Conservation (phyloP, 2,888 invertebrate species). For the Thecocarcelia acutangulata region DNA sequence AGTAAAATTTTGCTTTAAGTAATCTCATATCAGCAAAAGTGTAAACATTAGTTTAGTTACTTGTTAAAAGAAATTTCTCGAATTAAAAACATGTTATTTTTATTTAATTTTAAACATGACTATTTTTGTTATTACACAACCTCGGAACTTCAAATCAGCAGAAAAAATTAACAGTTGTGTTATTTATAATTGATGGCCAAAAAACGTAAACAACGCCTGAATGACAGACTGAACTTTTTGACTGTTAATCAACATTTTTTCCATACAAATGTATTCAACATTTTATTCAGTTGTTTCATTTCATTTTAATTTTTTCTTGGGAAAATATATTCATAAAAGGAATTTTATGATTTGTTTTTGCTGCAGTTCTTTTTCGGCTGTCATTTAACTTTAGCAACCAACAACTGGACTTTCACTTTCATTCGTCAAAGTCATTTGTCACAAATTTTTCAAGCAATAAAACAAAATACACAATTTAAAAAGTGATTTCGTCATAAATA, state of each 20-base stretch:
- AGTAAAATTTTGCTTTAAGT: too few species aligned
- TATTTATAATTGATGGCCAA: slow-evolving; percentile 62
- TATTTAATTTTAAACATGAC: not conserved
- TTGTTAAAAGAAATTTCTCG: too few species aligned
- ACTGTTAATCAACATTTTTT: slow-evolving; percentile 50
- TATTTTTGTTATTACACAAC: slow-evolving; percentile 38
- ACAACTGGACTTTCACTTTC: slow-evolving; percentile 67
- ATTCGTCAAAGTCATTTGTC: slow-evolving; percentile 67
- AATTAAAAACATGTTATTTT: too few species aligned
- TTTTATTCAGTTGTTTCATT: slow-evolving; percentile 38
- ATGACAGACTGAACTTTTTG: slow-evolving; percentile 57
- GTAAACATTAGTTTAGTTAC: too few species aligned
- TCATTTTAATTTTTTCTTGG: slow-evolving; percentile 17
- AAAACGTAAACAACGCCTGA: slow-evolving; percentile 42
- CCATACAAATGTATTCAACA: slow-evolving; percentile 37
- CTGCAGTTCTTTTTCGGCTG: slow-evolving; percentile 21
- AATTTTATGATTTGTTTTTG: slow-evolving; percentile 47
- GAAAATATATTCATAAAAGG: slow-evolving; percentile 64
- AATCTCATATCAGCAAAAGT: too few species aligned
- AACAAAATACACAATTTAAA: slow-evolving; percentile 16
- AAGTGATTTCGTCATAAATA: slow-evolving; percentile 10
- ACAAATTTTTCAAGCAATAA: slow-evolving; percentile 45
- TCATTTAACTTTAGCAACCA: slow-evolving; percentile 43
- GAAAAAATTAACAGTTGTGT: slow-evolving; percentile 19
- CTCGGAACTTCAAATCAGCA: not conserved